Conservation (phyloP, 2,113 vertebrate genomes). For the Vanacampus margaritifer region DNA sequence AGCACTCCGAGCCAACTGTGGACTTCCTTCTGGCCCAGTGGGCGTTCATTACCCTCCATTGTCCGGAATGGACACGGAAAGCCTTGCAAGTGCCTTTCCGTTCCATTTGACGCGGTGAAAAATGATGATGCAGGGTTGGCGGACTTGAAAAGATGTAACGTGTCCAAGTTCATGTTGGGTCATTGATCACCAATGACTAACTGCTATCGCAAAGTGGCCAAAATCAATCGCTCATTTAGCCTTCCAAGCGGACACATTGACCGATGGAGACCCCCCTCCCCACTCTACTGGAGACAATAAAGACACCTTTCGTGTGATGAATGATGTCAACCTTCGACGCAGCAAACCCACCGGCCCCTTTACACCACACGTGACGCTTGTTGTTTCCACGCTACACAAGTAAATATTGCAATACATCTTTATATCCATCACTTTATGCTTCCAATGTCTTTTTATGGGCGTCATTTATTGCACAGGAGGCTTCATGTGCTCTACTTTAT, state of each 20-base stretch:
- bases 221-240: slow-evolving; percentile 5
- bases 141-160: background rate
- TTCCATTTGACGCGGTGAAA: background rate
- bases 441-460: background rate
- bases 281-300: background rate
- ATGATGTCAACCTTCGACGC: background rate
- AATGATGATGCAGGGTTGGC: background rate
- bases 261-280: background rate
- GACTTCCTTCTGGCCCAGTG: background rate
- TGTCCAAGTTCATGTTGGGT: background rate
- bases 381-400: background rate
- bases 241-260: background rate
- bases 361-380: background rate
- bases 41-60: slow-evolving; percentile 1
- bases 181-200: slow-evolving; percentile 6
- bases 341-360: background rate
- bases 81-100: background rate
- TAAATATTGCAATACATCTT: background rate
- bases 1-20: background rate
- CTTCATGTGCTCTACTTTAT: background rate
- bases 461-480: background rate
- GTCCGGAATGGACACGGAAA: background rate
- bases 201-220: background rate
- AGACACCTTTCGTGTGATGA: background rate
- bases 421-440: background rate